Evolutionary conservation across 2,113 vertebrate genomes (phyloP), one percentile per base, ranked within the genome.

Genomic region (Oryzias curvinotus): DNA sequence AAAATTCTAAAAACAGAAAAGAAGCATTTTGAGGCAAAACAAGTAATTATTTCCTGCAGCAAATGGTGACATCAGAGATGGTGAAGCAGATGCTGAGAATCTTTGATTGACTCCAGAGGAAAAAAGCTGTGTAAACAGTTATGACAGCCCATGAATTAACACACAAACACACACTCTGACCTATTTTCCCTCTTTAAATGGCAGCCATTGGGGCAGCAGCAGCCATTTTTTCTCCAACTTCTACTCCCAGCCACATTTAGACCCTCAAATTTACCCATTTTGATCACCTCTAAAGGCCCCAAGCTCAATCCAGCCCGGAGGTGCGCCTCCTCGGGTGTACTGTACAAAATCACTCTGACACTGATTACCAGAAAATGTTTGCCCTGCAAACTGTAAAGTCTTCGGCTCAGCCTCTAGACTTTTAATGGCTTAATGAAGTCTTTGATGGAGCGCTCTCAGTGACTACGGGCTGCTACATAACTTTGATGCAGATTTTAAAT

Each of bases 31-130:
- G 56, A 78, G 41, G 53, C 49, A 66, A 73, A 80, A 68, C 61
- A 67, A 77, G 63, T 78, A 67, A 68, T 83, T 81, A 83, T 83
- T 82, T 85, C 46, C 80, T 83, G 62, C 56, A 67, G 61, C 62
- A 16, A 18, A 36, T 54, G 5, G 57, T 26, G 68, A 74, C 67
- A 68, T 55, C 80, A 74, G 72, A 85, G 60, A 68, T 56, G 25
- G 23, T 50, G 65, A 50, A 43, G 65, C 82, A 88, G 78, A 87
- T 68, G 82, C 71, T 61, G 69, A 83, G 76, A 85, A 77, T 86
- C 62, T 84, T 71, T 85, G 82, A 86, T 82, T 82, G 71, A 83
- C 81, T 84, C 79, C 77, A 80, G 81, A 81, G 79, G 41, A 73
- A 63, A 61, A 67, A 68, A 76, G 53, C 59, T 67, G 71, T 72